Base-by-base conservation (phyloP, 2,888 invertebrate species). In the Scaptodrosophila latifasciaeformis region DNA sequence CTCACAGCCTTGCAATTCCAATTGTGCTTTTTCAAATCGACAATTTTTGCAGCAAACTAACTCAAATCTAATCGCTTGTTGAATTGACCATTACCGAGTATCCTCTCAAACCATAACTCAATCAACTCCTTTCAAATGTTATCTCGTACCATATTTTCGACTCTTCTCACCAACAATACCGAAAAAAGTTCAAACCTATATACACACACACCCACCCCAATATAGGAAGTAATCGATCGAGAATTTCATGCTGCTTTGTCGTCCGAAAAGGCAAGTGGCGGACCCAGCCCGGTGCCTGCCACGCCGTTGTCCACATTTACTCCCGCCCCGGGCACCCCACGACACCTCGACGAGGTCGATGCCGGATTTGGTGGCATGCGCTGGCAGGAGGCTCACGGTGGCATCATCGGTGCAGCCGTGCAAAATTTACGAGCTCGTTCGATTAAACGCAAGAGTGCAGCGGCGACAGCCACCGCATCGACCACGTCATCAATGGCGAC, bases 231-330 rank as follows among this genome's bases (percentile, higher is more conserved):
- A 80, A 85, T 86, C 75, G 85, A 86, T 80, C 80, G 83, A 72
- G 86, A 86, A 84, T 86, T 86, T 84, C 71, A 84, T 75, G 84
- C 85, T 77, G 86, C 84, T 81, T 81, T 86, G 74, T 85, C 84
- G 72, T 84, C 84, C 69, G 84, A 86, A 82, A 86, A 86, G 83
- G 82, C 82, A 70, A 82, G 80, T 66, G 66, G 75, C 57, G 65
- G 65, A 18, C 47, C 66, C 57, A 76, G 72, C 49, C 57, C 61
- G 31, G 48, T 53, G 40, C 51, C 63, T 54, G 49, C 61, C 39
- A 52, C 40, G 18, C 54, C 74, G 19, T 47, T 54, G 5, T 45
- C 65, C 10, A 52, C 42, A 37, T 60, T 51, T 29, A 43, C 52
- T 24, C 46, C 56, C 30, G 31, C 53, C 48, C 67, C 78, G 34